Conservation (phyloP, 2,888 invertebrate genomes). For the Argyra leucocephala region DNA sequence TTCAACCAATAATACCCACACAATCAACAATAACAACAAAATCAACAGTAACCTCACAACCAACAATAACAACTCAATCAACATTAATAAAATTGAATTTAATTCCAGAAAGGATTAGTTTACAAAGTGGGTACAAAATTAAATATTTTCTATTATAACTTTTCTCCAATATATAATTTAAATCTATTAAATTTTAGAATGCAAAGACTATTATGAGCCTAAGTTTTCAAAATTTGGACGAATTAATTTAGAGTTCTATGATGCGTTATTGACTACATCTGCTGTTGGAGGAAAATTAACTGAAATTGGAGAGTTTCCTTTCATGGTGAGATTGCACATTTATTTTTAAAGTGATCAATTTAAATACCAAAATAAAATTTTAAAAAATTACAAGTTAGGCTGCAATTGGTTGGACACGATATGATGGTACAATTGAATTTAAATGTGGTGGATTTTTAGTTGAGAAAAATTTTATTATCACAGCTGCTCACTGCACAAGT, state of each 20-base stretch:
- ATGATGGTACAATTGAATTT: conserved; percentile 28
- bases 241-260: too few species aligned
- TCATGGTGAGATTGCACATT: conserved; percentile 1
- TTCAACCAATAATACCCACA: too few species aligned
- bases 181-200: not conserved
- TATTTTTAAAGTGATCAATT: too few species aligned
- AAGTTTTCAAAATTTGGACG: not conserved
- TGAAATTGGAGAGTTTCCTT: conserved; percentile 5
- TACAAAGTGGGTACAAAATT: not conserved
- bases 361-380: too few species aligned
- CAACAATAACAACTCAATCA: too few species aligned
- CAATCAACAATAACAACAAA: too few species aligned
- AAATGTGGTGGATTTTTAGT: conserved; percentile 41
- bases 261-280: too few species aligned
- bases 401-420: not conserved
- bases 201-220: not conserved
- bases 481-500: conserved; percentile 39
- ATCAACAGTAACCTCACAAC: too few species aligned
- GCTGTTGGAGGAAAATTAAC: conserved; percentile 7
- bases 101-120: not conserved
- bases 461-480: conserved; percentile 35
- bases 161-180: too few species aligned
- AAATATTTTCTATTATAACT: not conserved
- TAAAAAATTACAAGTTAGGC: too few species aligned
- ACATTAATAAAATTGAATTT: not conserved